These are phyloP conservation scores for Rotaria magnacalcarata DNA, from an alignment of 2,888 invertebrate genomes.

Conservation along the genomic window DNA sequence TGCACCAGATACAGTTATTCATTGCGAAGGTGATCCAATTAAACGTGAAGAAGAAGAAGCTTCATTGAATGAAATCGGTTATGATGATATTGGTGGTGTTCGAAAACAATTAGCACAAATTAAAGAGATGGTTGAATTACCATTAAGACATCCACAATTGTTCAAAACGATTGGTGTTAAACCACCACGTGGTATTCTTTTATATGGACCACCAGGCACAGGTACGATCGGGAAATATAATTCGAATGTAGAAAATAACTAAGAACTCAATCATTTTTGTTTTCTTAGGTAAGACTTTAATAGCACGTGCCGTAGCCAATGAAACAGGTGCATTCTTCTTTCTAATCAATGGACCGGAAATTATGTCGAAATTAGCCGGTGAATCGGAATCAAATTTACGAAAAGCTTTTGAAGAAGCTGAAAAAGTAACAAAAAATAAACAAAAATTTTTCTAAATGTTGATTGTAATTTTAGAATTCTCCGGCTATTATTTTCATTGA, in stretches of 20 bases:
- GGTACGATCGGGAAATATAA: background rate
- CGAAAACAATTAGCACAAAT: constrained; percentile 97
- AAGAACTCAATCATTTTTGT: background rate
- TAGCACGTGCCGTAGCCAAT: constrained; percentile 96
- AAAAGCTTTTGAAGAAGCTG: constrained; percentile 98
- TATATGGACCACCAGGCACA: constrained; percentile 76
- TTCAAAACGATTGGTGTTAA: constrained; percentile 98
- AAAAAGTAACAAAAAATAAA: constrained; percentile 65
- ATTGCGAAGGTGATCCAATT: constrained; percentile 96
- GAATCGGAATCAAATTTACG: constrained; percentile 97
- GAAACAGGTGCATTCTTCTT: constrained; percentile 99
- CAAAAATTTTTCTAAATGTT: background rate
- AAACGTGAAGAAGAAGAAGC: constrained; percentile 98
- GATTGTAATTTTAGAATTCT: constrained; percentile 66
- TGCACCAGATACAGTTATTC: constrained; percentile 96
- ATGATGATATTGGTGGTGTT: constrained; percentile 98
- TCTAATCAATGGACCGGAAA: constrained; percentile 94
- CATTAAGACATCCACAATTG: constrained; percentile 90
- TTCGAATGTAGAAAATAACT: no score
- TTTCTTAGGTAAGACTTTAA: constrained; percentile 72
- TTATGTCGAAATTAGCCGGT: constrained; percentile 98
- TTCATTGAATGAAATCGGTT: constrained; percentile 93
- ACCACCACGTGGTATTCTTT: constrained; percentile 91
- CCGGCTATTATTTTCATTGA: constrained; percentile 99
- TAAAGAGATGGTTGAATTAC: constrained; percentile 99